Evolutionary conservation across 2,113 vertebrate species (phyloP).

Genomic region (Pseudopipra pipra): DNA sequence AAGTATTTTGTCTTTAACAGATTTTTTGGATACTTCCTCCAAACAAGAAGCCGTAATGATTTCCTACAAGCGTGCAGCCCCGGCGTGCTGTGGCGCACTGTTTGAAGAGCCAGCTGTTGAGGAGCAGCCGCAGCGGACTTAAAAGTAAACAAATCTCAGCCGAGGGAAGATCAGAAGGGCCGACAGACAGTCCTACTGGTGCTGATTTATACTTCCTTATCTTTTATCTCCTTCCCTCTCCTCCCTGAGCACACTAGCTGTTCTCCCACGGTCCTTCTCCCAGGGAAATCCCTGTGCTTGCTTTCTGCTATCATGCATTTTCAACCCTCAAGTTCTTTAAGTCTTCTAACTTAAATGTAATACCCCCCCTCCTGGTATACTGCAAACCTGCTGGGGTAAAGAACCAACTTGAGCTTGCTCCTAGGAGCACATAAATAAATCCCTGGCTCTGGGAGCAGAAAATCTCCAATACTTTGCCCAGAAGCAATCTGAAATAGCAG

Average conservation of each 20-base stretch:
- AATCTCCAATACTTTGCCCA: not conserved
- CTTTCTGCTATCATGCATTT: not conserved
- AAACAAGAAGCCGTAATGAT: not conserved
- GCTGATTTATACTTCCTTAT: constrained; percentile 49
- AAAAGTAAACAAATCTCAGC: constrained; percentile 52
- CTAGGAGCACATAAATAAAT: not conserved
- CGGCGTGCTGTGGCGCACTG: rapidly evolving
- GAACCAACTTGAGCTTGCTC: not conserved
- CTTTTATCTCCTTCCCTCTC: constrained; percentile 41
- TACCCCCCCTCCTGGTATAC: not conserved
- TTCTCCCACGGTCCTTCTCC: constrained; percentile 45
- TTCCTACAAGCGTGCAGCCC: not conserved
- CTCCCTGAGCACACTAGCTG: not conserved
- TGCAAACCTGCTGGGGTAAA: not conserved
- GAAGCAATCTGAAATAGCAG: not conserved
- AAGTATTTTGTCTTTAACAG: not conserved
- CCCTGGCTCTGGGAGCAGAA: not conserved
- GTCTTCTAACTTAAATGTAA: not conserved
- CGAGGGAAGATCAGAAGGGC: constrained; percentile 25
- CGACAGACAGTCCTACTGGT: not conserved
- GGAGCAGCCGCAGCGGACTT: not conserved
- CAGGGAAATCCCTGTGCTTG: not conserved
- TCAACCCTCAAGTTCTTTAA: not conserved
- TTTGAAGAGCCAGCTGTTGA: not conserved
- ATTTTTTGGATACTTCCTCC: not conserved